Conservation (phyloP, 2,888 invertebrate species). For the Trissolcus brochymenae region DNA sequence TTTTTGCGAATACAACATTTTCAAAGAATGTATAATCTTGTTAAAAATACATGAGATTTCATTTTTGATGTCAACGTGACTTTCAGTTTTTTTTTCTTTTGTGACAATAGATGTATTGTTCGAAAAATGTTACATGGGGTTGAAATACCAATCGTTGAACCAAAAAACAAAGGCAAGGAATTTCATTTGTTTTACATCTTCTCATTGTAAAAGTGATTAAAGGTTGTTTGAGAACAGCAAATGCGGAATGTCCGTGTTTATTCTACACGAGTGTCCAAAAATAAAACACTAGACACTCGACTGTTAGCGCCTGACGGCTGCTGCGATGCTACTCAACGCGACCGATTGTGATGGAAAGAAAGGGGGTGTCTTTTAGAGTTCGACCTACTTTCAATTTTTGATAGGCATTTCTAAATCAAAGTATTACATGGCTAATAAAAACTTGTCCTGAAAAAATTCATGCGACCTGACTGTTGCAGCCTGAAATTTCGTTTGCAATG, state of each 20-base stretch:
- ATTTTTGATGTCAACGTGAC: too few species aligned
- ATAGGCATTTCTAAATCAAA: neutral
- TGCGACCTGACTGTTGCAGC: too few species aligned
- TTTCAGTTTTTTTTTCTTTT: too few species aligned
- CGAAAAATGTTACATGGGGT: too few species aligned
- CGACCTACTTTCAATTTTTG: slow-evolving; percentile 16
- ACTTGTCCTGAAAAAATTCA: too few species aligned
- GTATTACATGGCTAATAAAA: too few species aligned
- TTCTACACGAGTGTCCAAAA: slow-evolving; percentile 42
- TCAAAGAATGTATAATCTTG: too few species aligned
- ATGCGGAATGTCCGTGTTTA: slow-evolving; percentile 45
- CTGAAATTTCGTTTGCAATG: too few species aligned
- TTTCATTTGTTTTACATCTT: slow-evolving; percentile 1
- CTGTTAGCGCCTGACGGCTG: slow-evolving; percentile 41
- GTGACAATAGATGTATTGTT: too few species aligned
- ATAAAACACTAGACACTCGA: slow-evolving; percentile 49
- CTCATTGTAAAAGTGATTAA: slow-evolving; percentile 6
- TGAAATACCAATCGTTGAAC: too few species aligned
- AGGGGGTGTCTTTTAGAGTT: slow-evolving; percentile 25
- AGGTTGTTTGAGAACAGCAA: slow-evolving; percentile 19
- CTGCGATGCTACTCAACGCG: slow-evolving; percentile 31
- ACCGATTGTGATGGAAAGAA: slow-evolving; percentile 29
- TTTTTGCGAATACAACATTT: too few species aligned
- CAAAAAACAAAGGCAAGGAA: neutral
- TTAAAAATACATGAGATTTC: too few species aligned